Evolutionary conservation across 2,888 invertebrate genomes (phyloP), one percentile per base, ranked within the genome.

Genomic region (Ichneumoninae sp.): DNA sequence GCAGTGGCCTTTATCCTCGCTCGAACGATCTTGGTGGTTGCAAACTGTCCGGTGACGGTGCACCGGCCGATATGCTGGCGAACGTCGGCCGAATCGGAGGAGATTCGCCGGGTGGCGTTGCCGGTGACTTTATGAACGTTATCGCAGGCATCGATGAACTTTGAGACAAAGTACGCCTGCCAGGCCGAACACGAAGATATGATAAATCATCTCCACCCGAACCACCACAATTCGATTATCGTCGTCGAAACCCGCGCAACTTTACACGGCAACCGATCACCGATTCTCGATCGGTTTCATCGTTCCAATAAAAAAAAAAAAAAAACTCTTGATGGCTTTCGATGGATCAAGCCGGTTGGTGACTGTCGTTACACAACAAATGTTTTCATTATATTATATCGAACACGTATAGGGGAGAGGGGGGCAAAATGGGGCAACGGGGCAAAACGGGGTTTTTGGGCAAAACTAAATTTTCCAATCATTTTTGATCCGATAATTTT

Each of bases 11-110:
- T 83, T 81, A 85, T 65, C 66, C 87, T 8, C 83, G 65, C 33
- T 83, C 68, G 69, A 75, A 88, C 73, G 69, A 88, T 70, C 79
- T 86, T 22, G 86, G 86, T 52, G 88, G 87, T 76, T 88, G 87
- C 57, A 79, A 88, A 68, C 50, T 89, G 22, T 87, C 86, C 40
- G 81, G 16, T 87, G 65, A 87, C 88, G 87, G 85, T 87, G 26
- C 87, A 86, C 63, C 87, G 87, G 57, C 86, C 87, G 50, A 80
- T 84, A 10, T 40, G 54, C 60, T 85, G 13, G 87, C 85, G 22
- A 87, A 86, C 82, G 44, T 87, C n/a, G 83, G 80, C 80, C 80
- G 65, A 36, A 76, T 66, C 80, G 57, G 47, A 16, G 57, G 47
- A n/a, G 71, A 85, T n/a, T 63, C 81, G 26, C 87, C 86, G 8